Evolutionary conservation across 2,797 vertebrate genomes (phyloP), one percentile per base, ranked within the genome.

Genomic region (Todus mexicanus): DNA sequence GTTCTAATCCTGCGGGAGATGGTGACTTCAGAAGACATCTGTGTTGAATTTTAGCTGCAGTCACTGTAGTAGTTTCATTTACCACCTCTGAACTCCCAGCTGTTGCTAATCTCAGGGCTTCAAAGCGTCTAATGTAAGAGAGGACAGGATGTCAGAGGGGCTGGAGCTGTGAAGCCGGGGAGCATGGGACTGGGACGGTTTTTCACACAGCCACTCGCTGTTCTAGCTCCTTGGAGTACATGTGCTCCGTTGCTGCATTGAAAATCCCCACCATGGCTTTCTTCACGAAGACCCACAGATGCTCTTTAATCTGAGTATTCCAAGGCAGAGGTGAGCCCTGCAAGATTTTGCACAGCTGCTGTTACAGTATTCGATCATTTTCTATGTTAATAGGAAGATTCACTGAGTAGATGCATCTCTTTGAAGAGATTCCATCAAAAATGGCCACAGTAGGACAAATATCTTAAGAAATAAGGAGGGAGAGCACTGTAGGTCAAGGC

Each of bases 81-180:
- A n/a, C 72, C 0, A 63, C 82, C 91, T 94, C 89, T 95, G 90
- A 96, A 92, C 91, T 92, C 69, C 50, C 64, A 84, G 80, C 61
- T 93, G 89, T 89, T 96, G 31, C 45, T 90, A 84, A 94, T 92
- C 76, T 87, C 11, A 2, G 61, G 54, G 84, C 89, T 91, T 47
- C 76, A 75, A 69, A 85, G 87, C 18, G 0, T 85, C 75, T 89
- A 33, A 7, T 64, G 57, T 93, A 27, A 59, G 82, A 64, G 89
- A 81, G 70, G 63, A 85, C 95, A 87, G 95, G 93, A 95, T 95
- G 70, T 91, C 92, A 92, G 83, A 79, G 66, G 77, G 75, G 9
- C 70, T 69, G 93, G 89, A 89, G 83, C 78, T 43, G 69, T 9
- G 23, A 65, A 73, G 84, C 91, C 85, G 72, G 42, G 65, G 87